Percentiles rank a stretch among this genome's conserved stretches.
phyloP scores from a whole-genome alignment of 2,888 invertebrate species.

The Trachelus iudaicus region DNA sequence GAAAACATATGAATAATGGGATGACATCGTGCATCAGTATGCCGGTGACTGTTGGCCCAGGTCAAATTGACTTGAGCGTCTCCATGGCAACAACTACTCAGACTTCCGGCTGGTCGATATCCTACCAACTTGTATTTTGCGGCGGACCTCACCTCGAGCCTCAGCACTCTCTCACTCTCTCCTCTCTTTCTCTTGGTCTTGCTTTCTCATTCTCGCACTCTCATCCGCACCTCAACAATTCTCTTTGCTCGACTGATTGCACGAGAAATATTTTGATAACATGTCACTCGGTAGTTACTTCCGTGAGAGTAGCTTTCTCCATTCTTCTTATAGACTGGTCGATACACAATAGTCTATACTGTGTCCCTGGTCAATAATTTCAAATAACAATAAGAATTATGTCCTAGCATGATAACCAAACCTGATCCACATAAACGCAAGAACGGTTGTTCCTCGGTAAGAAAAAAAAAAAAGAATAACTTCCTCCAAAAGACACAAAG shows the following conservation, averaged over 20 bases:
- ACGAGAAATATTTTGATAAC: background rate
- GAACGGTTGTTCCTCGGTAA: background rate
- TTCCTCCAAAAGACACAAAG: background rate
- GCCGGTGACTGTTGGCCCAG: constrained; percentile 63
- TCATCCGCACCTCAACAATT: background rate
- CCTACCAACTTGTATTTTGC: constrained; percentile 61
- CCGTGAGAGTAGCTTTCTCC: background rate
- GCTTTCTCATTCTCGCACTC: constrained; percentile 26
- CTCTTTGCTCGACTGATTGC: background rate
- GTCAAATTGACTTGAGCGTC: constrained; percentile 71
- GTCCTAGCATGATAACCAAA: background rate
- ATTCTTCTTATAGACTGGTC: background rate
- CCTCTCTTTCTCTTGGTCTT: constrained; percentile 27
- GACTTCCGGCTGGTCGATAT: constrained; percentile 69
- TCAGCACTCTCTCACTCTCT: constrained; percentile 9
- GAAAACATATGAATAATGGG: constrained; percentile 55
- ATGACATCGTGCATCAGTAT: constrained; percentile 57
- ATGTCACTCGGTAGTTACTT: background rate
- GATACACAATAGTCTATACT: no score
- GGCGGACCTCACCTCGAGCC: constrained; percentile 46
- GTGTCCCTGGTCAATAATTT: background rate
- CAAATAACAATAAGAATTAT: background rate
- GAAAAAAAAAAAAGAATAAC: background rate
- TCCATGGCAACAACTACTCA: constrained; percentile 69
- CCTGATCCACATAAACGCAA: background rate